Evolutionary conservation across 2,113 vertebrate species (phyloP).

Genomic region (Nothoprocta perdicaria): DNA sequence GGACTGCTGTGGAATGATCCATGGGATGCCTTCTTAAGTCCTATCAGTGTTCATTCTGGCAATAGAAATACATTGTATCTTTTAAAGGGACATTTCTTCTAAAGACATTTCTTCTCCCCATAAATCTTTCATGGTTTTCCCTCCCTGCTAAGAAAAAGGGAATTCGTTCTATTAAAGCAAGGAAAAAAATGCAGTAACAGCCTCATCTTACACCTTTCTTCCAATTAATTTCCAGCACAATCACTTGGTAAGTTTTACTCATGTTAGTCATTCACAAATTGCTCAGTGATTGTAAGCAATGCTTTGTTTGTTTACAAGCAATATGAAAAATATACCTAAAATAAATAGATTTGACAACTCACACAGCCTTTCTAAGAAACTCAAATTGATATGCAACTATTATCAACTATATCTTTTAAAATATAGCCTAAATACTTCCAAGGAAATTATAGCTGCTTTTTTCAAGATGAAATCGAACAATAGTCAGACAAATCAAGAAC

Average conservation of each 20-base stretch:
- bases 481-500: background rate
- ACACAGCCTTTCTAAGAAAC: background rate
- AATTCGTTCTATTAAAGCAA: background rate
- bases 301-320: background rate
- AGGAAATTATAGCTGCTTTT: background rate
- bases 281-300: background rate
- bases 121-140: background rate
- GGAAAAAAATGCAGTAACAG: background rate
- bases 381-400: background rate
- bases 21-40: accelerated
- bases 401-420: background rate
- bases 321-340: background rate
- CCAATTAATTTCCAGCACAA: background rate
- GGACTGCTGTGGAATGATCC: background rate
- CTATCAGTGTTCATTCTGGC: background rate
- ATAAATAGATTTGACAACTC: background rate
- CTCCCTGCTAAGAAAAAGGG: accelerated
- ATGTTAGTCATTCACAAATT: background rate
- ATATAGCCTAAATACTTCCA: background rate
- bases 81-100: background rate
- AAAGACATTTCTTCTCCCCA: background rate
- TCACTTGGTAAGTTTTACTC: background rate
- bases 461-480: background rate
- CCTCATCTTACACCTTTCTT: background rate
- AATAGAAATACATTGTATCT: background rate